Percentiles rank a stretch among this genome's conserved stretches.
These are phyloP conservation scores for Lacerta viridis DNA, from an alignment of 2,797 vertebrate species.

Conservation along the genomic window DNA sequence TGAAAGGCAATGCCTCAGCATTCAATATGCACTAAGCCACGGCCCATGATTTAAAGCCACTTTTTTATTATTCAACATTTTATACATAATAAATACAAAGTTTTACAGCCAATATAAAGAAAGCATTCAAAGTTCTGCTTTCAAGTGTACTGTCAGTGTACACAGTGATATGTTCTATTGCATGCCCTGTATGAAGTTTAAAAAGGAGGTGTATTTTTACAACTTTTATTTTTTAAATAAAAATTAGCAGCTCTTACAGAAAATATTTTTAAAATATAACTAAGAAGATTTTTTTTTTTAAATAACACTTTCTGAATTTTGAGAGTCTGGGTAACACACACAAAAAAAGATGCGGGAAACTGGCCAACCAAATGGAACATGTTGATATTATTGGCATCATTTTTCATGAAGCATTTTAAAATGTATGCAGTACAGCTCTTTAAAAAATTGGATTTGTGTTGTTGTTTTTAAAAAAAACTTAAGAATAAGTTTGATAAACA, in stretches of 20 bases:
- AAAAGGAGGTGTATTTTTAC: conserved; percentile 86
- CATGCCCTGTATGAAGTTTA: conserved; percentile 82
- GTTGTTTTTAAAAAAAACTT: conserved; percentile 83
- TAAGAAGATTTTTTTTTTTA: conserved; percentile 78
- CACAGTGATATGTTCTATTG: conserved; percentile 70
- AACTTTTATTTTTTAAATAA: conserved; percentile 82
- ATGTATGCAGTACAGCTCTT: conserved; percentile 74
- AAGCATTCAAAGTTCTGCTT: conserved; percentile 86
- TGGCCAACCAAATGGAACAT: conserved; percentile 74
- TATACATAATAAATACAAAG: conserved; percentile 99
- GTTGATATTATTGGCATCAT: conserved; percentile 64
- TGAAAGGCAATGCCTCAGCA: fast-evolving
- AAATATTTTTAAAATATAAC: conserved; percentile 85
- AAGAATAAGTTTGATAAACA: conserved; percentile 92
- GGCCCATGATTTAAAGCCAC: conserved; percentile 66
- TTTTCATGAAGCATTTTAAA: conserved; percentile 70
- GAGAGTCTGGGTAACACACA: conserved; percentile 60
- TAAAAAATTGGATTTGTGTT: conserved; percentile 47
- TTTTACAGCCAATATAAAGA: conserved; percentile 98
- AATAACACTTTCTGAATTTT: conserved; percentile 80
- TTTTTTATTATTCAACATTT: conserved; percentile 99
- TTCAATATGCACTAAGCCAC: neutral
- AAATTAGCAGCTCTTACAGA: conserved; percentile 90
- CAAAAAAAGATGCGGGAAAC: conserved; percentile 68
- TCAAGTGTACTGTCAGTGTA: conserved; percentile 85